Conservation (phyloP, 2,113 vertebrate species). For the Tor tambroides region DNA sequence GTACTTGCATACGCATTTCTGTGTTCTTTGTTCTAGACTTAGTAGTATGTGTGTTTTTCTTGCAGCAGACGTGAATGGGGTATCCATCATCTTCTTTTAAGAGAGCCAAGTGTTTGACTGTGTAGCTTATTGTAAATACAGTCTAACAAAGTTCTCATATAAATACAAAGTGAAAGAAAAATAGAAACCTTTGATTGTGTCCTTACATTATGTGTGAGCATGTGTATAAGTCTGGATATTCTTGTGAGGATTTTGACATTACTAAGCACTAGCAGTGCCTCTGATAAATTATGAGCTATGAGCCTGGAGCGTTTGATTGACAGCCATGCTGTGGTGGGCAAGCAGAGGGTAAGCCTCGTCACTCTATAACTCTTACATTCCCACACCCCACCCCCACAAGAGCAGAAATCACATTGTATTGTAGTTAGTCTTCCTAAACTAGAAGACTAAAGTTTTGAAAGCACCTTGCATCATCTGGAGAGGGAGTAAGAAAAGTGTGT, state of each 20-base stretch:
- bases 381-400: background rate
- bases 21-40: background rate
- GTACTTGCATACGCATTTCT: conserved; percentile 23
- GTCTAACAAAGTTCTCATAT: background rate
- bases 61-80: background rate
- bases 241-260: background rate
- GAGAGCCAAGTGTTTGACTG: background rate
- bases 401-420: background rate
- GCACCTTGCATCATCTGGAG: background rate
- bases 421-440: background rate
- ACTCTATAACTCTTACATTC: conserved; percentile 14
- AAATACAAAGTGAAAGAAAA: background rate
- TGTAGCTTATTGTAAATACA: background rate
- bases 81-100: background rate
- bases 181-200: background rate
- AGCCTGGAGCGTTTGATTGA: conserved; percentile 43
- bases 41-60: conserved; percentile 21
- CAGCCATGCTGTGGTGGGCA: conserved; percentile 25
- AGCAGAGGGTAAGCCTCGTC: conserved; percentile 2
- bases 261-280: background rate
- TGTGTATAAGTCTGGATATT: background rate
- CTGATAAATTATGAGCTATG: conserved; percentile 48
- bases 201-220: too few relatives aligned
- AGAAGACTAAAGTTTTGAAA: background rate
- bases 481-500: background rate